Conservation (phyloP, 1,140 invertebrate species). For the Phymastichus coffea region DNA sequence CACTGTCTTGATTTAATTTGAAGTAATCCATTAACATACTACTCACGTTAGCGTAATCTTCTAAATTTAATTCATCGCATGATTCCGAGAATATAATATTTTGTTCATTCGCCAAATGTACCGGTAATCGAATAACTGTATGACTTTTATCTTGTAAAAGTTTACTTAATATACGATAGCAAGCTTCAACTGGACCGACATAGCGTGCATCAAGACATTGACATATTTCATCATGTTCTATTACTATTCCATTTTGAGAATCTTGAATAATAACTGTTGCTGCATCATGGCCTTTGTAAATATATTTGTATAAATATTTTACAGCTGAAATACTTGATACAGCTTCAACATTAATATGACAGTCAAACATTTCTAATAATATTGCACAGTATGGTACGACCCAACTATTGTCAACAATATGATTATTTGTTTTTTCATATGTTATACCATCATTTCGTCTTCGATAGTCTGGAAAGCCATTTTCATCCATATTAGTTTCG, state of each 20-base stretch:
- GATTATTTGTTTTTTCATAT: not conserved
- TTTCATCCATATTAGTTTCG: conserved; percentile 28
- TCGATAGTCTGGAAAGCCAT: conserved; percentile 22
- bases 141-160: conserved; percentile 26
- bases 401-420: conserved; percentile 36
- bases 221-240: conserved; percentile 16
- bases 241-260: no score
- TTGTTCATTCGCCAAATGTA: not conserved
- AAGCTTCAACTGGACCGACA: conserved; percentile 20
- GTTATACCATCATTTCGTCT: conserved; percentile 21
- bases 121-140: conserved; percentile 1
- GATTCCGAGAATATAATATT: not conserved
- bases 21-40: not conserved
- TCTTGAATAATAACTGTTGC: no score
- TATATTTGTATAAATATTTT: conserved; percentile 26
- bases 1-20: not conserved
- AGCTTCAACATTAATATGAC: conserved; percentile 19
- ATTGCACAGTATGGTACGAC: conserved; percentile 35
- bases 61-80: no score
- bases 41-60: no score
- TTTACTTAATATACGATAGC: conserved; percentile 16
- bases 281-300: conserved; percentile 27
- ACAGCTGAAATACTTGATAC: conserved; percentile 22
- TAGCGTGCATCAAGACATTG: conserved; percentile 17
- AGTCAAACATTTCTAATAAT: conserved; percentile 17